Base-by-base conservation (phyloP, 1,140 invertebrate species). In the Elymnias hypermnestra region DNA sequence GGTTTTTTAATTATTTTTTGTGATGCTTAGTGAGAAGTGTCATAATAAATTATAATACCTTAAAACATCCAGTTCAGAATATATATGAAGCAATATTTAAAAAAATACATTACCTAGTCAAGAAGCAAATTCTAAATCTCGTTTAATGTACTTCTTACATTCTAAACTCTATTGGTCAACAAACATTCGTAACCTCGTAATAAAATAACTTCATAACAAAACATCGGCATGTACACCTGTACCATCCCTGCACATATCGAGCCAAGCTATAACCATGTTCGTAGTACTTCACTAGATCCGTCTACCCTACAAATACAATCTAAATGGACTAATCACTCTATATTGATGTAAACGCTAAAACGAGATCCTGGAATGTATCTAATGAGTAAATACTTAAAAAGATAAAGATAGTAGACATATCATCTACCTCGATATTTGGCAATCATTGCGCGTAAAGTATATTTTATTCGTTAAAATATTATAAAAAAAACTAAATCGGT, bases 141-240 rank as follows among this genome's bases (percentile, higher is more conserved):
- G 36, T 56, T 59, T 63, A 54, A 40, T 22, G 17, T 59, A 31
- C 6, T 7, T 59, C 57, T 68, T 71, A 79, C 38, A 62, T 49
- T 62, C 53, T 70, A 75, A 54, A 54, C 68, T 40, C 65, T 68
- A 70, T 84, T 84, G 77, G 75, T 86, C 81, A 84, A 81, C 70
- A 76, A 83, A 85, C 64, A 65, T 76, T 75, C 56, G 69, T 67
- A 81, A 79, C 65, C 65, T 63, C 65, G 47, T 56, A 60, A 75
- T 69, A 71, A n/a, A 66, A 71, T 69, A 79, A 75, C 72, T 69
- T 64, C 59, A 22, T 66, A 72, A 79, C 62, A 75, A 57, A 67
- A 72, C 59, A 68, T 53, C 54, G 60, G 55, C 68, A 69, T 65
- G 35, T 72, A 70, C 74, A 63, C 55, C 21, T 49, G 15, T 15